These are phyloP conservation scores for Tadarida brasiliensis DNA, from an alignment of 2,797 vertebrate species.

Conservation along the genomic window DNA sequence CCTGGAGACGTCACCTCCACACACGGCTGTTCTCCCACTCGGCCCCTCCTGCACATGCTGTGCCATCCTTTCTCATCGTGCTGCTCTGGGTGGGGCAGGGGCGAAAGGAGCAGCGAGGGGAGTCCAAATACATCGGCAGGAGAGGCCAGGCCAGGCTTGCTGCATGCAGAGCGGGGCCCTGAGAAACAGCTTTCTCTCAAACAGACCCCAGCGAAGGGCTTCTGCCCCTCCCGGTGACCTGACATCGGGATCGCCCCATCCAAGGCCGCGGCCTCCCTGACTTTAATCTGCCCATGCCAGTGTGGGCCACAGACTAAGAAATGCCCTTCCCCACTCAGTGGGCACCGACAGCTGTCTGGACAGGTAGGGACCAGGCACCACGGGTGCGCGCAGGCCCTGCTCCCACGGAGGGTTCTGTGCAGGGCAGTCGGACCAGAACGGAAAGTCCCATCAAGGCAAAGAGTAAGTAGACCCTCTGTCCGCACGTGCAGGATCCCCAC, in stretches of 20 bases:
- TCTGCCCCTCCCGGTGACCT: neutral
- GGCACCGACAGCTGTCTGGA: neutral
- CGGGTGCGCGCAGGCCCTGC: neutral
- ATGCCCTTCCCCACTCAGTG: neutral
- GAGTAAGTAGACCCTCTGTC: neutral
- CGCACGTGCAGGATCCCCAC: too few relatives aligned
- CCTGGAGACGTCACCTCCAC: rapidly evolving
- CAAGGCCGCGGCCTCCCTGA: neutral
- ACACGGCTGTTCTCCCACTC: neutral
- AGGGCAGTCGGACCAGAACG: neutral
- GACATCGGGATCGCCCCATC: neutral
- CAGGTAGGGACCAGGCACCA: rapidly evolving
- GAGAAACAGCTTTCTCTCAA: neutral
- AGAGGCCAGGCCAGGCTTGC: neutral
- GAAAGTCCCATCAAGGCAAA: too few relatives aligned
- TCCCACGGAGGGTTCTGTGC: neutral
- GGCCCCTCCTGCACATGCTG: neutral
- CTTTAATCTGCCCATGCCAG: neutral
- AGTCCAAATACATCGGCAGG: too few relatives aligned
- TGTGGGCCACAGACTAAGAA: rapidly evolving
- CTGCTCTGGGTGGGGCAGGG: rapidly evolving
- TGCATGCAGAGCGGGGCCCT: neutral
- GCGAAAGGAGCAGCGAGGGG: neutral
- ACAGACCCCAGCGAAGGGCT: rapidly evolving
- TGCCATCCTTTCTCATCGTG: neutral